Base-by-base conservation (phyloP, 2,113 vertebrate genomes). In the Syngnathus typhle region DNA sequence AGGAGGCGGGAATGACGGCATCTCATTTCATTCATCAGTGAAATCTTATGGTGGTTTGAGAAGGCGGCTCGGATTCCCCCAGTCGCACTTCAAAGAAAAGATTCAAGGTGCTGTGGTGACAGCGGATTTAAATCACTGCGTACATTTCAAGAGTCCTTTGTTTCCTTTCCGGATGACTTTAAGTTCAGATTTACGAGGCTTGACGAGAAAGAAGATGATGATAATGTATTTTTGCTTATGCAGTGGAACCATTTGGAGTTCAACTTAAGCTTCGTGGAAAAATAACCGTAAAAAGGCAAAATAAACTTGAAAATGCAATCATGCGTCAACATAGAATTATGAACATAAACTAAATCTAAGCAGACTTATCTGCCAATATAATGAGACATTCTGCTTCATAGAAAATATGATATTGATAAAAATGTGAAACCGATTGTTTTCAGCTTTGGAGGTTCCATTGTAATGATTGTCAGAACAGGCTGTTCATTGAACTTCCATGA, bases 111-210 rank as follows among this genome's bases (percentile, higher is more conserved):
- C n/a, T 68, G 72, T 71, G 65, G 70, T 74, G 82, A 82, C 59
- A 49, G 72, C 77, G 55, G 69, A 74, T 72, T 68, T 69, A 78
- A 77, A 76, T 65, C 15, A 66, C 75, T 55, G 67, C 39, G 64
- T 68, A 27, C 61, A 66, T 80, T 78, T 63, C 73, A 36, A 37
- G 67, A 76, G 67, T 27, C 0, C 46, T 46, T 37, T 47, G 41
- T 81, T 70, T 71, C 37, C 65, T 67, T 47, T 0, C 68, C 36
- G 72, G 49, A 69, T 27, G 58, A 63, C 74, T 55, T 43, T 41
- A 58, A 21, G 38, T 21, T 41, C 37, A 13, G 6, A 19, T 43
- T 58, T 58, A 36, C 21, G 36, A 72, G 27, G 56, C 32, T 15
- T 64, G 61, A 60, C 65, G 46, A 78, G 55, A 60, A 72, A 70